Percentiles rank a stretch among this genome's conserved stretches.
phyloP scores from a whole-genome alignment of 2,113 vertebrate genomes.

The Pseudolaguvia tuberculata region DNA sequence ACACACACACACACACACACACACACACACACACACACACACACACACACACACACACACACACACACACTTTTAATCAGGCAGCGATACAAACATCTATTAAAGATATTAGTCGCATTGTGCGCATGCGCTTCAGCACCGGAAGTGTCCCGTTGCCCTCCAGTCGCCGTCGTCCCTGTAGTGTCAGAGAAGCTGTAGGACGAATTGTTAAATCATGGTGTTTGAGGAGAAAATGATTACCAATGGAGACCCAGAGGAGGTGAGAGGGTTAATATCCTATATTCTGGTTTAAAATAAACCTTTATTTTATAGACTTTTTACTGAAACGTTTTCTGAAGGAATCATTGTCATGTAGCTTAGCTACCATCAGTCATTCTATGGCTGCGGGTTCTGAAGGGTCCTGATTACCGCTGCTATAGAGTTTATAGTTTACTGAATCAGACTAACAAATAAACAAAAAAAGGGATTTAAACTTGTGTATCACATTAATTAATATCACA shows the following conservation, averaged over 20 bases:
- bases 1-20: no score
- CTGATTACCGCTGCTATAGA: background rate
- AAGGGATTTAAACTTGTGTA: no score
- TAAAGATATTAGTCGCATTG: background rate
- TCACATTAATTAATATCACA: background rate
- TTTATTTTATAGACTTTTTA: background rate
- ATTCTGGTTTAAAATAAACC: background rate
- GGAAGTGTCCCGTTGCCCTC: constrained; percentile 48
- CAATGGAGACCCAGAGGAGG: constrained; percentile 69
- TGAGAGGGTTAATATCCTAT: constrained; percentile 16
- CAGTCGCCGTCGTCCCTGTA: constrained; percentile 1
- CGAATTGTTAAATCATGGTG: constrained; percentile 58
- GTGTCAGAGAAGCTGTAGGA: constrained; percentile 17
- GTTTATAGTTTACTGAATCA: background rate
- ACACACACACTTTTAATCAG: background rate
- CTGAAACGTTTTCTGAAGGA: background rate
- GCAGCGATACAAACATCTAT: background rate
- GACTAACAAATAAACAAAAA: no score
- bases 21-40: no score
- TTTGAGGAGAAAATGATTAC: constrained; percentile 66
- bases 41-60: no score
- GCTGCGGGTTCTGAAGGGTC: background rate
- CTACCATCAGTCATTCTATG: background rate
- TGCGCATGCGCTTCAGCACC: background rate
- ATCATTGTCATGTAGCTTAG: constrained; percentile 8